Conservation (phyloP, 2,797 vertebrate species). For the Onychomys arenicola region DNA sequence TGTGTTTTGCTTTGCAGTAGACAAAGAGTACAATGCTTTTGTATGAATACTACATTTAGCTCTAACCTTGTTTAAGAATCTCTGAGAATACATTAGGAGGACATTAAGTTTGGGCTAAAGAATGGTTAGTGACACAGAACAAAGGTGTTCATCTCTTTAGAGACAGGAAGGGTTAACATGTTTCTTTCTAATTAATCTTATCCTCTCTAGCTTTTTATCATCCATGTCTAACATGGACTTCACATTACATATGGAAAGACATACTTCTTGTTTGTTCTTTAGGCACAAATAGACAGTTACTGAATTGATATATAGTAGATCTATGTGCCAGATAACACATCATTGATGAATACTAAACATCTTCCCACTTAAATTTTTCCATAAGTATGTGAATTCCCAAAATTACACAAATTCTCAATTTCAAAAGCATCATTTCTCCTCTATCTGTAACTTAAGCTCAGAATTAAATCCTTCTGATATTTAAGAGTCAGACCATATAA, state of each 20-base stretch:
- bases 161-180: not conserved
- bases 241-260: conserved; percentile 29
- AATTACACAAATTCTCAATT: not conserved
- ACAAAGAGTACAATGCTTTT: not conserved
- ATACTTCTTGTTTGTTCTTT: not conserved
- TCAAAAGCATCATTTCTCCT: conserved; percentile 46
- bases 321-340: not conserved
- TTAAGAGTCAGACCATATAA: not conserved
- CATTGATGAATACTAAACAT: not conserved
- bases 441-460: not conserved
- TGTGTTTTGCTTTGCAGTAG: not conserved
- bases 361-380: conserved; percentile 41
- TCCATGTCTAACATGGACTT: not conserved
- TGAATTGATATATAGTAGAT: not conserved
- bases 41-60: not conserved
- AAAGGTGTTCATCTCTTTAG: not conserved
- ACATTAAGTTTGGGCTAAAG: not conserved
- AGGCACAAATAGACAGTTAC: not conserved
- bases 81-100: not conserved
- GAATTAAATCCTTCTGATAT: conserved; percentile 45
- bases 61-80: not conserved
- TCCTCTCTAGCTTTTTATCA: not conserved
- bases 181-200: conserved; percentile 45
- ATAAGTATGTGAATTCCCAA: conserved; percentile 37
- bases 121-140: not conserved